Conservation (phyloP, 2,888 invertebrate genomes). For the Belgica antarctica region DNA sequence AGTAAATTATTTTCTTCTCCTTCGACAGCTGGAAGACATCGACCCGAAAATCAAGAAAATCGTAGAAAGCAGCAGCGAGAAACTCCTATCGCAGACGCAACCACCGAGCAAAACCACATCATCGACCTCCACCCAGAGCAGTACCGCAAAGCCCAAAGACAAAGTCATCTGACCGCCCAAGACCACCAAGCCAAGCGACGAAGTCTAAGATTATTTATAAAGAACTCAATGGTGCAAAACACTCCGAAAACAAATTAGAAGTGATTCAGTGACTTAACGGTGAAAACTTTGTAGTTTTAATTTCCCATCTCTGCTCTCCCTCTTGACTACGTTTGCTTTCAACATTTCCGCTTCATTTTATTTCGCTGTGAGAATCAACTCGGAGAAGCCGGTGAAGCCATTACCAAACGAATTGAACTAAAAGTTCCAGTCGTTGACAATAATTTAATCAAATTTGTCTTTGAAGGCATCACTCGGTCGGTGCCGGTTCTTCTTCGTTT, state of each 20-base stretch:
- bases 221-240: background rate
- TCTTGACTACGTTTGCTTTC: no score
- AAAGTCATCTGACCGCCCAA: constrained; percentile 19
- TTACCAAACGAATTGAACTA: no score
- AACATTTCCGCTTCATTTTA: no score
- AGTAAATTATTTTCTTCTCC: no score
- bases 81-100: constrained; percentile 7
- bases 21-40: constrained; percentile 1
- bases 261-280: background rate
- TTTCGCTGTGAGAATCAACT: no score
- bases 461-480: no score
- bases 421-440: no score
- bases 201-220: background rate
- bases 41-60: constrained; percentile 30
- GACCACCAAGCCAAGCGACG: background rate
- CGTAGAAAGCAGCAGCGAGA: constrained; percentile 23
- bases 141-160: constrained; percentile 14
- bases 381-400: no score
- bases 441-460: no score
- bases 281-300: background rate
- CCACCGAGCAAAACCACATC: background rate
- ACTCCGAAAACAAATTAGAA: background rate
- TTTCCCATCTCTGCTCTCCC: no score
- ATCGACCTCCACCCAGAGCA: background rate
- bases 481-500: no score